phyloP scores from a whole-genome alignment of 2,113 vertebrate genomes.

The Anthoscopus minutus region DNA sequence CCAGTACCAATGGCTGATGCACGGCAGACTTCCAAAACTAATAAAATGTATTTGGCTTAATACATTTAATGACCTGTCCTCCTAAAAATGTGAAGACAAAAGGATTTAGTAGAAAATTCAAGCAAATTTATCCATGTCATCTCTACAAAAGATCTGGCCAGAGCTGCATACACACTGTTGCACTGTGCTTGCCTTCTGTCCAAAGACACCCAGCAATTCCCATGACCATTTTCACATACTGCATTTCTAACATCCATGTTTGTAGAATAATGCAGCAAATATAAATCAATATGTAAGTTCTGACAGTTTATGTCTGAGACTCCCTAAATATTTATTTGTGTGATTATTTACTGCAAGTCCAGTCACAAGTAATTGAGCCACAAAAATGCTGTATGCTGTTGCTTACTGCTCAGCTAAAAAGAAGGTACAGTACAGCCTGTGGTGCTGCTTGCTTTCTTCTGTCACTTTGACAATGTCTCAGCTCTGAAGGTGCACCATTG shows the following conservation, averaged over 20 bases:
- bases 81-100: not conserved
- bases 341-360: not conserved
- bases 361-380: not conserved
- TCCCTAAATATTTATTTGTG: not conserved
- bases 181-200: accelerated
- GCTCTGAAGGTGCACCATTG: not conserved
- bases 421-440: not conserved
- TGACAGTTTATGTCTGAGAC: not conserved
- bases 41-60: not conserved
- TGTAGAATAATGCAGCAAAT: not conserved
- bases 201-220: not conserved
- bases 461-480: not conserved
- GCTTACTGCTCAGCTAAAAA: not conserved
- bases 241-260: not conserved
- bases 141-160: not conserved
- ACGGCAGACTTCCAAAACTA: not conserved
- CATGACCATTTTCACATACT: not conserved
- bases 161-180: not conserved
- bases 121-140: not conserved
- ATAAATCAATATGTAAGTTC: not conserved
- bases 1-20: accelerated
- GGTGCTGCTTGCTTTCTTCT: not conserved
- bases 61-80: not conserved
- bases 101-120: not conserved
- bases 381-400: not conserved